These are phyloP conservation scores for Pitta sordida DNA, from an alignment of 2,113 vertebrate genomes.

Conservation along the genomic window DNA sequence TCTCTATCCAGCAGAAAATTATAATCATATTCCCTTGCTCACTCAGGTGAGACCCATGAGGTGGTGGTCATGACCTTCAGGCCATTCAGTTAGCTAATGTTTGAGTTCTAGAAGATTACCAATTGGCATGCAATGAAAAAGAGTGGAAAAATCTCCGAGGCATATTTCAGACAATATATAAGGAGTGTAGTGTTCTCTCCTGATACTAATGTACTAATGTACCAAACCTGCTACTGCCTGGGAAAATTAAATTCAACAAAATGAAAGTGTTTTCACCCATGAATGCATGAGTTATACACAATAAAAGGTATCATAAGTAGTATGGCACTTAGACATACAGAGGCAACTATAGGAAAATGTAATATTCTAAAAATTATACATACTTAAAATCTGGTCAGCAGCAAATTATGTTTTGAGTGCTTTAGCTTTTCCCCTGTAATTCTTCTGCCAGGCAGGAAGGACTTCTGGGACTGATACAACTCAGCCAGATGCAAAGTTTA, in stretches of 20 bases:
- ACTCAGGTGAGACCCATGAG: neutral
- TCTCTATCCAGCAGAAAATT: neutral
- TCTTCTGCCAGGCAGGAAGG: neutral
- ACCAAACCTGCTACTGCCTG: neutral
- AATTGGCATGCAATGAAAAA: neutral
- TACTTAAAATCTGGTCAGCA: neutral
- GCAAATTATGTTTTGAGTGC: neutral
- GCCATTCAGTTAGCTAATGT: neutral
- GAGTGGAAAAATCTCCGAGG: neutral
- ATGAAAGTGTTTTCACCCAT: neutral
- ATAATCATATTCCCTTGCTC: neutral
- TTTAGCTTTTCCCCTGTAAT: neutral
- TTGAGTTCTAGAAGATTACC: neutral
- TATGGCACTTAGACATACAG: neutral
- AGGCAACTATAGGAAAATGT: neutral
- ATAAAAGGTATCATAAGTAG: neutral
- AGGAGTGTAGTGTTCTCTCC: neutral
- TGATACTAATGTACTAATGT: neutral
- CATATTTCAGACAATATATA: neutral
- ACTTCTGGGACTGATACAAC: neutral
- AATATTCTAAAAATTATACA: neutral
- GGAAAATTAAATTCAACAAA: neutral
- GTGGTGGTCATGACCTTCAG: neutral
- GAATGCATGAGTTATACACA: neutral
- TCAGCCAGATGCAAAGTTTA: neutral